A percentile compares a stretch with the other conserved stretches of the same genome.
phyloP scores from a whole-genome alignment of 2,797 vertebrate species.

The Petrocephalus sullivani region DNA sequence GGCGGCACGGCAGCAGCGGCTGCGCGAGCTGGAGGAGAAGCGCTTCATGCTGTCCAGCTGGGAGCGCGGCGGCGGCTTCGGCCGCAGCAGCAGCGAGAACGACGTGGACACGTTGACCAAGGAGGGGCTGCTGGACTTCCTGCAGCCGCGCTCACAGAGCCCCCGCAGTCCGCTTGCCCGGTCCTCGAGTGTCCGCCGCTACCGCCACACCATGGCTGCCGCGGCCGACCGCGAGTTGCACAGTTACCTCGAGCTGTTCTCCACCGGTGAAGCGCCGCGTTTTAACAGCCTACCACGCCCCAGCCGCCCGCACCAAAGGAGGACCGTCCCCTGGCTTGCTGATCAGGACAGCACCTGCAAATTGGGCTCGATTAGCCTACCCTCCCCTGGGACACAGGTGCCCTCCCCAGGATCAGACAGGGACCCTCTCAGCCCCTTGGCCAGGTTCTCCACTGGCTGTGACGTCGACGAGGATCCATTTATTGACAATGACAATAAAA shows the following conservation, averaged over 20 bases:
- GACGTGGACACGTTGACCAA: constrained; percentile 83
- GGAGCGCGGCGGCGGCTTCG: constrained; percentile 68
- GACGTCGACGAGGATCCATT: constrained; percentile 40
- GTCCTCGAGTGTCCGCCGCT: constrained; percentile 77
- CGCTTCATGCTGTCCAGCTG: constrained; percentile 69
- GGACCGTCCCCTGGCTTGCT: constrained; percentile 61
- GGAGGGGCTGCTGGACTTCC: constrained; percentile 79
- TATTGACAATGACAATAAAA: constrained; percentile 51
- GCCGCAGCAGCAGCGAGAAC: constrained; percentile 91
- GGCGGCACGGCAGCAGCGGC: constrained; percentile 69
- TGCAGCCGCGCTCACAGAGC: constrained; percentile 69
- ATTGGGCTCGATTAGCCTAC: constrained; percentile 38
- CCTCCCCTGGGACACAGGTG: constrained; percentile 43
- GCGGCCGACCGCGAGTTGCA: constrained; percentile 75
- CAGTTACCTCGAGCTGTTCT: constrained; percentile 73
- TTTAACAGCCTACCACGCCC: constrained; percentile 83
- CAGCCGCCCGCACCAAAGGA: constrained; percentile 60
- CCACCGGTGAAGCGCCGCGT: constrained; percentile 56
- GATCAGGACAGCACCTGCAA: constrained; percentile 62
- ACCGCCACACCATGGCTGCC: constrained; percentile 73
- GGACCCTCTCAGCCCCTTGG: constrained; percentile 59
- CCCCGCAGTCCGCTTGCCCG: constrained; percentile 75
- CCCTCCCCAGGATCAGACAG: constrained; percentile 52
- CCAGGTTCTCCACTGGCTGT: constrained; percentile 51
- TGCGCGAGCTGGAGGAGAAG: constrained; percentile 78